phyloP scores from a whole-genome alignment of 2,113 vertebrate species.

The Cyanoderma ruficeps region DNA sequence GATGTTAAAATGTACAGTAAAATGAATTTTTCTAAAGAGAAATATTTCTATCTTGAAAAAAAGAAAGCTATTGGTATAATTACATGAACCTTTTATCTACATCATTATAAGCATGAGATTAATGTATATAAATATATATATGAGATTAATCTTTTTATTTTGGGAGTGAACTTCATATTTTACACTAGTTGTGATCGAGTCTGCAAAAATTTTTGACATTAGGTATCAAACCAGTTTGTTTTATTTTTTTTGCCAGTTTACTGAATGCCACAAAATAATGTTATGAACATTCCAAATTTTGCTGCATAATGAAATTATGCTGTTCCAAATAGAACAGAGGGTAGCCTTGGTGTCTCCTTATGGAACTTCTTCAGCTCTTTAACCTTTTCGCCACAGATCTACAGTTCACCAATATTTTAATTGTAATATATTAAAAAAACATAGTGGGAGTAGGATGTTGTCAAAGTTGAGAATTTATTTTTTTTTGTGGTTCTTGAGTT shows the following conservation, averaged over 20 bases:
- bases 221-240: not conserved
- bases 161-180: not conserved
- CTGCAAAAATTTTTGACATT: not conserved
- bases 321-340: not conserved
- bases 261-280: not conserved
- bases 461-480: not conserved
- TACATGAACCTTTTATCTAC: not conserved
- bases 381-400: not conserved
- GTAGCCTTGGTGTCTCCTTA: not conserved
- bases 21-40: not conserved
- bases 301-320: not conserved
- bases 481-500: not conserved
- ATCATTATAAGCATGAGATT: not conserved
- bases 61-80: not conserved
- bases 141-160: not conserved
- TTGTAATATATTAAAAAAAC: not conserved
- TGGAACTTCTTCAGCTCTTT: not conserved
- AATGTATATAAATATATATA: no score
- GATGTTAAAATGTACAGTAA: not conserved
- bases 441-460: not conserved
- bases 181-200: not conserved
- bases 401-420: not conserved
- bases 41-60: not conserved
- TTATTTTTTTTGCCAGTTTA: not conserved
- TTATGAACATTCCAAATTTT: not conserved